phyloP scores from a whole-genome alignment of 2,888 invertebrate species.

The Nomada fabriciana region DNA sequence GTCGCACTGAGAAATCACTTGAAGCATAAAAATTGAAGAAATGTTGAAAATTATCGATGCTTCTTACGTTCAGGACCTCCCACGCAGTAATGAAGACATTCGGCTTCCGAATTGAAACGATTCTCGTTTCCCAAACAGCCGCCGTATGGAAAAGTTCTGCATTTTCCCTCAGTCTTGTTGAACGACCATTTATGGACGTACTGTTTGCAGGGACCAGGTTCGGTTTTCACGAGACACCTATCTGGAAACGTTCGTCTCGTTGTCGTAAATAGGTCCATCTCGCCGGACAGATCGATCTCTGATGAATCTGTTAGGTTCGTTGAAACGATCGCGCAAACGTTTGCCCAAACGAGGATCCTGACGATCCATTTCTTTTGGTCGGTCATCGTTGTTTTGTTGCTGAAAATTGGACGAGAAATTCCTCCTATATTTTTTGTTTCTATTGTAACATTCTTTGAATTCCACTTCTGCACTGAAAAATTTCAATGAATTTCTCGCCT shows the following conservation, averaged over 20 bases:
- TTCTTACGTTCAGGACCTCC: constrained; percentile 85
- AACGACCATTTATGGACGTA: constrained; percentile 89
- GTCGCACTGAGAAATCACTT: neutral
- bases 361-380: constrained; percentile 76
- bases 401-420: constrained; percentile 48
- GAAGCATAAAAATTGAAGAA: neutral
- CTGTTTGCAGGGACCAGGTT: constrained; percentile 87
- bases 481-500: too few relatives aligned
- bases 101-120: constrained; percentile 88
- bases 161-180: constrained; percentile 85
- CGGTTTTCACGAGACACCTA: constrained; percentile 85
- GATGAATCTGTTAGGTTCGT: constrained; percentile 74
- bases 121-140: constrained; percentile 90
- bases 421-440: neutral
- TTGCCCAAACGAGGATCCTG: constrained; percentile 77
- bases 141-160: constrained; percentile 88
- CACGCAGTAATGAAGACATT: constrained; percentile 88
- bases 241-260: constrained; percentile 78
- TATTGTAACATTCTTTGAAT: too few relatives aligned
- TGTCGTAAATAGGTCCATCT: constrained; percentile 71
- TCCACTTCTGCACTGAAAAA: too few relatives aligned
- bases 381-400: constrained; percentile 80
- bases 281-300: constrained; percentile 70
- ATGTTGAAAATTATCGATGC: neutral
- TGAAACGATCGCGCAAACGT: constrained; percentile 58